phyloP scores from a whole-genome alignment of 1,140 invertebrate species.

The Heliconius nattereri region DNA sequence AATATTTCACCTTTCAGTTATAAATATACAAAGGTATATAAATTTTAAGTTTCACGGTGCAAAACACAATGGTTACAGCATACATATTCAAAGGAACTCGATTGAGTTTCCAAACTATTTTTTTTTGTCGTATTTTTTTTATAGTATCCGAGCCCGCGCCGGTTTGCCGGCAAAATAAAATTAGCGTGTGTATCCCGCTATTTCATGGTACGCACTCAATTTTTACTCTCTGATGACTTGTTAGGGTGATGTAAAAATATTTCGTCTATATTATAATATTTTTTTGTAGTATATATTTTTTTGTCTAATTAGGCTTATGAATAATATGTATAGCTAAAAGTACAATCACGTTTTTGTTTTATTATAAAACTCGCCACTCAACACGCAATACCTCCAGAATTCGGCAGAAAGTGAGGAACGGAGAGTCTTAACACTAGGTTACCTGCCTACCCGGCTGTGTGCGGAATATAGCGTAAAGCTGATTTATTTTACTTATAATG shows the following conservation, averaged over 20 bases:
- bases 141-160: conserved; percentile 35
- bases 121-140: conserved; percentile 35
- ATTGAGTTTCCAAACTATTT: conserved; percentile 41
- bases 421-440: too few relatives aligned
- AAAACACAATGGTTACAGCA: conserved; percentile 36
- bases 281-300: not conserved
- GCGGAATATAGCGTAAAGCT: too few relatives aligned
- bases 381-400: not conserved
- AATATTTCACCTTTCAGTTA: not conserved
- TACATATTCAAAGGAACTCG: conserved; percentile 41
- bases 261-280: not conserved
- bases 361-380: too few relatives aligned
- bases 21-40: not conserved
- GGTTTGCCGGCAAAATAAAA: conserved; percentile 38
- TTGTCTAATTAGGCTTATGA: too few relatives aligned
- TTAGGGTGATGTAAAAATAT: not conserved
- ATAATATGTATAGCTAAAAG: too few relatives aligned
- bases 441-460: too few relatives aligned
- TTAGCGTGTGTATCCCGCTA: conserved; percentile 36
- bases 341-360: too few relatives aligned
- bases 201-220: conserved; percentile 36
- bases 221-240: conserved; percentile 30
- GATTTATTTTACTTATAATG: too few relatives aligned
- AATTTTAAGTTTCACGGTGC: not conserved
- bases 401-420: too few relatives aligned